Evolutionary conservation across 2,888 invertebrate species (phyloP).

Genomic region (Ormyrus nitidulus): DNA sequence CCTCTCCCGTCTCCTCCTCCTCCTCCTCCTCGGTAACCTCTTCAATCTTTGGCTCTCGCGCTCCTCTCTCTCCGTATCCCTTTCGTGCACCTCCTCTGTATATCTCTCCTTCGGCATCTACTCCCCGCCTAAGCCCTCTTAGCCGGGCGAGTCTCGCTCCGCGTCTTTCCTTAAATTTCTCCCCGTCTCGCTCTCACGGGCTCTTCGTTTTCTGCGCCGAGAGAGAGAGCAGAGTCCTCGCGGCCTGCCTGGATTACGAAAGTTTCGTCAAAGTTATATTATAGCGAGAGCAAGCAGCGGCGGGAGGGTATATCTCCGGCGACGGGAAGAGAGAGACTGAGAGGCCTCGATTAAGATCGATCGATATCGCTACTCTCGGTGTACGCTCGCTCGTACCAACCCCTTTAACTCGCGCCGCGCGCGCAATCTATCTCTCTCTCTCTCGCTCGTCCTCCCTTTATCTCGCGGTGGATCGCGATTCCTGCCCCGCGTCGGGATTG

Average conservation of each 20-base stretch:
- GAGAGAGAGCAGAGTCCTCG: neutral
- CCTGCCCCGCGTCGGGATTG: too few species aligned
- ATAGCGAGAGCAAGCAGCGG: neutral
- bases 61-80: neutral
- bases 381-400: neutral
- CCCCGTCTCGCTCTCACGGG: neutral
- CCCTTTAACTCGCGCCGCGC: neutral
- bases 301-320: neutral
- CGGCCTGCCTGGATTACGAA: conserved; percentile 60
- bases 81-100: neutral
- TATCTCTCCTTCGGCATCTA: conserved; percentile 12
- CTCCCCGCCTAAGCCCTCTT: neutral
- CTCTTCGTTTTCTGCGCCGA: conserved; percentile 30
- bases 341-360: conserved; percentile 42
- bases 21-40: conserved; percentile 39
- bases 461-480: too few species aligned
- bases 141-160: neutral
- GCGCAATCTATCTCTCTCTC: neutral
- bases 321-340: neutral
- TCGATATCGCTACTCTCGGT: conserved; percentile 30
- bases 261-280: conserved; percentile 64
- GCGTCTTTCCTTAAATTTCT: neutral
- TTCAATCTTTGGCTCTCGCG: conserved; percentile 52
- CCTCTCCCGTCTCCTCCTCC: conserved; percentile 25
- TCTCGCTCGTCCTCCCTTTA: too few species aligned